phyloP scores from a whole-genome alignment of 2,888 invertebrate genomes.

The Philonicus albiceps region DNA sequence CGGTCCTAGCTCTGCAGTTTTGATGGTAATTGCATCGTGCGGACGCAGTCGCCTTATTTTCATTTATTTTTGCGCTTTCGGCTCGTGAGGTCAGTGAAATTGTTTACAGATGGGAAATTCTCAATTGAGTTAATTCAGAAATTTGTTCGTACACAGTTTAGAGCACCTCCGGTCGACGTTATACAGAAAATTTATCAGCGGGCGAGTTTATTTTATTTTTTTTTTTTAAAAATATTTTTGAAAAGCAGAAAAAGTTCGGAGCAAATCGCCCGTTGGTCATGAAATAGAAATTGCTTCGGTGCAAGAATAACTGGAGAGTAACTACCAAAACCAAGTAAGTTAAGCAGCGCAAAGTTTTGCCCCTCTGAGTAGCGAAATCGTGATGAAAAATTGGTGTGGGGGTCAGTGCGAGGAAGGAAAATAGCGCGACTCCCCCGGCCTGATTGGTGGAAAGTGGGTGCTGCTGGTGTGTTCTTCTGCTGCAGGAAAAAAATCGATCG shows the following conservation, averaged over 20 bases:
- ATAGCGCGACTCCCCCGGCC: neutral
- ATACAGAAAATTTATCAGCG: neutral
- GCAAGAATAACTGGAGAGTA: neutral
- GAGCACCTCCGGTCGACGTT: neutral
- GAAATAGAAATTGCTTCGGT: neutral
- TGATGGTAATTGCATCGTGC: neutral
- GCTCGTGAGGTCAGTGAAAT: neutral
- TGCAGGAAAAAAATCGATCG: constrained; percentile 20
- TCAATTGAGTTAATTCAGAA: neutral
- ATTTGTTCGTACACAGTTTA: neutral
- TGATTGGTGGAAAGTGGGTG: neutral
- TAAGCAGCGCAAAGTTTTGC: neutral
- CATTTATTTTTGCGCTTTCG: constrained; percentile 5
- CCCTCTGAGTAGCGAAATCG: neutral
- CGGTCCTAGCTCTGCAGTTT: neutral
- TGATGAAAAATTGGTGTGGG: neutral
- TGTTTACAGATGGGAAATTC: neutral
- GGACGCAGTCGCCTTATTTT: neutral
- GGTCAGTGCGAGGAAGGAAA: neutral
- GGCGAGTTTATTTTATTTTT: neutral
- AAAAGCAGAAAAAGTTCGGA: neutral
- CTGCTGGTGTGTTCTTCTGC: neutral
- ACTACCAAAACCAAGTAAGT: neutral
- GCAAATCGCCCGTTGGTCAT: neutral
- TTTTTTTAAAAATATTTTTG: neutral